Percentiles rank a stretch among this genome's conserved stretches.
Conservation (phyloP, 2,797 vertebrate species). For the Arnoldichthys spilopterus region DNA sequence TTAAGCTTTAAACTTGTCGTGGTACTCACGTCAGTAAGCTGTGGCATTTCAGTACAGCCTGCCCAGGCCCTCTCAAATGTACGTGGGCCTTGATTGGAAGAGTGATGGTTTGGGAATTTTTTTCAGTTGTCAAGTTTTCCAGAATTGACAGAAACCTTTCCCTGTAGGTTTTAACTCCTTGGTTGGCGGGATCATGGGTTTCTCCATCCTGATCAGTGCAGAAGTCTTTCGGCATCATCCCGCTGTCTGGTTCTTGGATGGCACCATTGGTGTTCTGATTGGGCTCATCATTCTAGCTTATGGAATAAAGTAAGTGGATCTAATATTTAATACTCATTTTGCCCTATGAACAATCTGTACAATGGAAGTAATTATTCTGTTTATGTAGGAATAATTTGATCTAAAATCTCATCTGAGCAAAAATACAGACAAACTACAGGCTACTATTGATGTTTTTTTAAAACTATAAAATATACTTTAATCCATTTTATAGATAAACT, state of each 20-base stretch:
- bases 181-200: constrained; percentile 94
- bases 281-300: constrained; percentile 94
- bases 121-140: too few species aligned
- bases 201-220: constrained; percentile 95
- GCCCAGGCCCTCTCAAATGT: too few species aligned
- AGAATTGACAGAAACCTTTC: too few species aligned
- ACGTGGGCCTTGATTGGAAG: too few species aligned
- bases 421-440: too few species aligned
- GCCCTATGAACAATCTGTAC: neutral
- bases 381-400: neutral
- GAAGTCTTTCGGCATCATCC: constrained; percentile 92
- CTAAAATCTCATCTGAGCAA: neutral
- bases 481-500: neutral
- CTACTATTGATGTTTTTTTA: neutral
- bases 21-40: too few species aligned
- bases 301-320: constrained; percentile 88
- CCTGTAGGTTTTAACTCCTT: constrained; percentile 96
- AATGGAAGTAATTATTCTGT: neutral
- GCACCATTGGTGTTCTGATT: constrained; percentile 91
- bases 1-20: too few species aligned
- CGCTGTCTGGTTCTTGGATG: constrained; percentile 94
- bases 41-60: too few species aligned
- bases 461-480: neutral
- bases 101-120: too few species aligned
- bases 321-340: neutral